A percentile compares a stretch with the other conserved stretches of the same genome.
phyloP scores from a whole-genome alignment of 2,113 vertebrate genomes.

The Hucho hucho region DNA sequence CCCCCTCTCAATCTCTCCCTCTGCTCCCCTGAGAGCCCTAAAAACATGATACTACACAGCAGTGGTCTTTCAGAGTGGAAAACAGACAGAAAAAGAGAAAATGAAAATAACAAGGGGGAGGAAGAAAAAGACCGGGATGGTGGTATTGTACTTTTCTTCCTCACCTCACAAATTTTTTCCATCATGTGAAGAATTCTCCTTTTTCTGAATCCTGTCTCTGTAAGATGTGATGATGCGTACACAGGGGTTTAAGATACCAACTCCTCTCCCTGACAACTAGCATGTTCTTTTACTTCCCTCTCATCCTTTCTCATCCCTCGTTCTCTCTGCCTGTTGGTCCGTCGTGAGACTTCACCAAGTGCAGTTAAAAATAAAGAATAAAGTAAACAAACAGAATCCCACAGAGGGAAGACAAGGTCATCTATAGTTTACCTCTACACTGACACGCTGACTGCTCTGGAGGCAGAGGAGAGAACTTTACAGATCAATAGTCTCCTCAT shows the following conservation, averaged over 20 bases:
- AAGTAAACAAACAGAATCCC: conserved; percentile 54
- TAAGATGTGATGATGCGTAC: conserved; percentile 36
- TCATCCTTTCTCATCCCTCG: conserved; percentile 18
- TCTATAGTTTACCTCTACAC: conserved; percentile 61
- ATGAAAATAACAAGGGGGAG: conserved; percentile 5
- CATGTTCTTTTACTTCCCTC: conserved; percentile 34
- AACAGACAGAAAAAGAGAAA: conserved; percentile 4
- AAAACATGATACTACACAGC: conserved; percentile 84
- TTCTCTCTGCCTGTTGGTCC: conserved; percentile 37
- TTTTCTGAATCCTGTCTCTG: conserved; percentile 48
- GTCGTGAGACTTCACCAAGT: conserved; percentile 29
- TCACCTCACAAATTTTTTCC: conserved; percentile 46
- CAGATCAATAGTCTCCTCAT: conserved; percentile 50
- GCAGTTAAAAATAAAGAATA: conserved; percentile 57
- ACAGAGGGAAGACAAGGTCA: conserved; percentile 62
- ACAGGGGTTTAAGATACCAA: conserved; percentile 47
- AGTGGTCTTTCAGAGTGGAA: conserved; percentile 77
- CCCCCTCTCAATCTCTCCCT: conserved; percentile 63
- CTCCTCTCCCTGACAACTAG: conserved; percentile 35
- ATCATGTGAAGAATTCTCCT: conserved; percentile 17
- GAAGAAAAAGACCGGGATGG: conserved; percentile 25
- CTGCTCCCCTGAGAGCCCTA: conserved; percentile 71
- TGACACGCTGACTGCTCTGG: not conserved
- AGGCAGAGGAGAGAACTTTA: not conserved
- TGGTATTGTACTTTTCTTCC: conserved; percentile 3